phyloP scores from a whole-genome alignment of 2,797 vertebrate species.

The Microcaecilia unicolor region DNA sequence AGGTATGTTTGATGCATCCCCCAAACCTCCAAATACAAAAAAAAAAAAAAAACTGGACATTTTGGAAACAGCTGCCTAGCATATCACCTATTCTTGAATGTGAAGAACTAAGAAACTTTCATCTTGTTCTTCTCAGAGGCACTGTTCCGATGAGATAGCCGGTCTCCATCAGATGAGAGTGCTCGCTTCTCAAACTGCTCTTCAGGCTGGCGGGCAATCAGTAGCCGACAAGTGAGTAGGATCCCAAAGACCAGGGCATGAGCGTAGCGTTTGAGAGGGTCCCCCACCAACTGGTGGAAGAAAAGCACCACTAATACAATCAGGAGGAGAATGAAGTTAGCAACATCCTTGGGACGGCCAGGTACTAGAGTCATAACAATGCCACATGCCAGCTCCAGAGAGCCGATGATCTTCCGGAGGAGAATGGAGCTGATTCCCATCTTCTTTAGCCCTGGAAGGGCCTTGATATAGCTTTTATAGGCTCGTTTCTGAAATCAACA shows the following conservation, averaged over 20 bases:
- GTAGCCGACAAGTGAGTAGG: slow-evolving; percentile 89
- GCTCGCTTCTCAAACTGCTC: slow-evolving; percentile 60
- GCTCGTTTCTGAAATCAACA: slow-evolving; percentile 81
- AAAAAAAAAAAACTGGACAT: slow-evolving; percentile 19
- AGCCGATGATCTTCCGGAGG: slow-evolving; percentile 90
- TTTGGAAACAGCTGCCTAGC: slow-evolving; percentile 38
- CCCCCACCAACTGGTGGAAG: slow-evolving; percentile 95
- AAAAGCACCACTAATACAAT: slow-evolving; percentile 92
- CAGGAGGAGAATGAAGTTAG: slow-evolving; percentile 90
- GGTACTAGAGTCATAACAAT: slow-evolving; percentile 92
- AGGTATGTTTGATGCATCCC: too few species aligned
- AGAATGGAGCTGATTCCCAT: slow-evolving; percentile 91
- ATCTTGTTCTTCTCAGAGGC: slow-evolving; percentile 89
- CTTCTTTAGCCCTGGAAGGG: slow-evolving; percentile 87
- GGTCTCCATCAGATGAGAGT: slow-evolving; percentile 28
- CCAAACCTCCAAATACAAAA: too few species aligned
- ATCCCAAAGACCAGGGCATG: slow-evolving; percentile 97
- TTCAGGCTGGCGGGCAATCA: slow-evolving; percentile 91
- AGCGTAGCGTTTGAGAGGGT: slow-evolving; percentile 92
- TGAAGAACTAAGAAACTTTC: slow-evolving; percentile 93
- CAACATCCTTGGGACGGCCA: slow-evolving; percentile 87
- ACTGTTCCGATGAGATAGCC: slow-evolving; percentile 49
- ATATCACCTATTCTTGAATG: too few species aligned
- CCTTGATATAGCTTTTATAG: slow-evolving; percentile 94
- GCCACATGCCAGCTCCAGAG: slow-evolving; percentile 86